Percentiles rank a stretch among this genome's conserved stretches.
Conservation (phyloP, 2,888 invertebrate species). For the Eilema sororculum region DNA sequence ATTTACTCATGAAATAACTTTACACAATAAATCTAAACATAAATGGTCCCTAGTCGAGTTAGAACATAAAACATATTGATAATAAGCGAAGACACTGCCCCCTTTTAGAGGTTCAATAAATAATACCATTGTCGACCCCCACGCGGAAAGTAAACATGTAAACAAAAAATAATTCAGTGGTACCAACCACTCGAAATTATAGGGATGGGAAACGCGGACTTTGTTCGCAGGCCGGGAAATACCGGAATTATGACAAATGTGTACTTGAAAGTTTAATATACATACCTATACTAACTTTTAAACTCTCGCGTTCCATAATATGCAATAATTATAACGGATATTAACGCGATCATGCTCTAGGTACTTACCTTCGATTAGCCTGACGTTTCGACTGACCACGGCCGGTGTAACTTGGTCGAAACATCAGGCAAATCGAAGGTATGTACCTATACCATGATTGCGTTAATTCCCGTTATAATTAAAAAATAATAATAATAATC, state of each 20-base stretch:
- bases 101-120: slow-evolving; percentile 51
- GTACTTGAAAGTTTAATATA: background rate
- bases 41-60: slow-evolving; percentile 7
- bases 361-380: too few species aligned
- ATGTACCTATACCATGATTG: too few species aligned
- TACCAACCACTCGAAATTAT: slow-evolving; percentile 58
- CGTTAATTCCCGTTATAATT: too few species aligned
- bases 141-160: slow-evolving; percentile 47
- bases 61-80: slow-evolving; percentile 42
- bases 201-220: slow-evolving; percentile 29
- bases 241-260: background rate
- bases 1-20: background rate
- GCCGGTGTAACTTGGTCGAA: too few species aligned
- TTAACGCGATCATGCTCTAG: too few species aligned
- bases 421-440: too few species aligned
- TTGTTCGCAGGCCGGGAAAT: background rate
- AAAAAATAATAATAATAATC: too few species aligned
- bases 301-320: too few species aligned
- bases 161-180: slow-evolving; percentile 54
- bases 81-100: slow-evolving; percentile 43
- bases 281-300: too few species aligned
- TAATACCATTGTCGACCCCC: slow-evolving; percentile 54
- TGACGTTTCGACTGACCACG: too few species aligned
- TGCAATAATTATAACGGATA: too few species aligned
- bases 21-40: slow-evolving; percentile 13